A percentile compares a stretch with the other conserved stretches of the same genome.
These are phyloP conservation scores for Montipora foliosa DNA, from an alignment of 64 coral and sea anemone species.

Conservation along the genomic window DNA sequence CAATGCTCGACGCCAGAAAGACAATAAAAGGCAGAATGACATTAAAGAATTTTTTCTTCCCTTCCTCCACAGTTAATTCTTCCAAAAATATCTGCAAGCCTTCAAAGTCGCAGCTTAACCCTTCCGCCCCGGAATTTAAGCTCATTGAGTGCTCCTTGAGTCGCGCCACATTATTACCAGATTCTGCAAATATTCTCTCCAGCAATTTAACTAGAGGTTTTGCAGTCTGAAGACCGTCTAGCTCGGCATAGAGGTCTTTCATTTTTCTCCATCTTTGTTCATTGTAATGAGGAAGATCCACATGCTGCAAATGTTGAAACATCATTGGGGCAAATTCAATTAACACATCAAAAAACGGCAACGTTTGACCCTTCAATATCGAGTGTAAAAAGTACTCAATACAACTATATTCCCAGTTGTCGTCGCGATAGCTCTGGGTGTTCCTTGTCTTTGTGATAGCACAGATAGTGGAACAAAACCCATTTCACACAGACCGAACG, in stretches of 20 bases:
- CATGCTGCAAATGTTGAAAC: background rate
- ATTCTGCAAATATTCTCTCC: constrained; percentile 48
- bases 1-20: constrained; percentile 68
- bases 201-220: constrained; percentile 28
- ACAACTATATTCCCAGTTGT: background rate
- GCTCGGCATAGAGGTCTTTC: constrained; percentile 18
- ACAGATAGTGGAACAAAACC: background rate
- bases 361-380: background rate
- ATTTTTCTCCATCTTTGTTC: constrained; percentile 46
- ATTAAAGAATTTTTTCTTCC: constrained; percentile 62
- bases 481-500: too few relatives aligned
- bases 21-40: constrained; percentile 71
- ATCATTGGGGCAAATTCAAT: background rate
- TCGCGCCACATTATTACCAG: constrained; percentile 58
- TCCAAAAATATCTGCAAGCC: constrained; percentile 83
- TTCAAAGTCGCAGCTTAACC: constrained; percentile 51
- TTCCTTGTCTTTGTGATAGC: background rate
- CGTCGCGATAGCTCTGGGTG: background rate
- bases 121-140: background rate
- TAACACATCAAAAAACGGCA: background rate
- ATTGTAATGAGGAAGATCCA: constrained; percentile 45
- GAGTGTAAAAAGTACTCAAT: background rate
- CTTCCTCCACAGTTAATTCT: constrained; percentile 14
- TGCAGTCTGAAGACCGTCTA: constrained; percentile 7
- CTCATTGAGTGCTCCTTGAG: background rate